Evolutionary conservation across 1,140 invertebrate species (phyloP), one percentile per base, ranked within the genome.

Genomic region (Zaprionus africanus): DNA sequence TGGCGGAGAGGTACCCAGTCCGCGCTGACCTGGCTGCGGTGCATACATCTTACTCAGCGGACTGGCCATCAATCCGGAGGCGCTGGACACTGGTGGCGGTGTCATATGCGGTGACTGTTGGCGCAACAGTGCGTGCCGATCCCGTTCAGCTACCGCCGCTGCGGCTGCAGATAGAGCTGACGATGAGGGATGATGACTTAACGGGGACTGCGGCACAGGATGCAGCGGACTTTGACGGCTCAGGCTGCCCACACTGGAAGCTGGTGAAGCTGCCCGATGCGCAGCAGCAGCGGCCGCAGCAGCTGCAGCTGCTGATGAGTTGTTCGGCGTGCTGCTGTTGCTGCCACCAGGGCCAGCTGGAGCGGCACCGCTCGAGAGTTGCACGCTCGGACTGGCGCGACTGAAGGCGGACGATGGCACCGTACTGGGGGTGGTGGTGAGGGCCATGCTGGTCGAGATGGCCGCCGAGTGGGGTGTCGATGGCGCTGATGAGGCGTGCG

Each of bases 81-180:
- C 81, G 80, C 91, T 92, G 63, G 93, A 91, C 71, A 93, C 91
- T 56, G 93, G 90, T 61, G 92, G 87, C 38, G 92, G 87, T 64
- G 93, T 92, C 91, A 92, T 91, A 71, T 93, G 82, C 63, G 92
- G 90, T 66, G 93, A 92, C 83, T 93, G 93, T 78, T 82, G 93
- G 57, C 88, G 79, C 43, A 93, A 53, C 62, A 93, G 61, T 13
- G 92, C 92, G 58, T 93, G 92, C 15, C 92, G 85, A 81, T 93
- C 91, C n/a, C 92, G 74, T 63, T 93, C 91, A 31, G 85, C 92
- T 5, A 92, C 92, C 31, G 82, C 88, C 24, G 91, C 88, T 31
- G 91, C 90, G 13, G 92, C 87, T 28, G 92, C 82, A 19, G 92
- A 87, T 7, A 91, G 24, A 9, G 92, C 87, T 31, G 88, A 88